phyloP scores from a whole-genome alignment of 2,113 vertebrate species.

The Heloderma charlesbogerti region DNA sequence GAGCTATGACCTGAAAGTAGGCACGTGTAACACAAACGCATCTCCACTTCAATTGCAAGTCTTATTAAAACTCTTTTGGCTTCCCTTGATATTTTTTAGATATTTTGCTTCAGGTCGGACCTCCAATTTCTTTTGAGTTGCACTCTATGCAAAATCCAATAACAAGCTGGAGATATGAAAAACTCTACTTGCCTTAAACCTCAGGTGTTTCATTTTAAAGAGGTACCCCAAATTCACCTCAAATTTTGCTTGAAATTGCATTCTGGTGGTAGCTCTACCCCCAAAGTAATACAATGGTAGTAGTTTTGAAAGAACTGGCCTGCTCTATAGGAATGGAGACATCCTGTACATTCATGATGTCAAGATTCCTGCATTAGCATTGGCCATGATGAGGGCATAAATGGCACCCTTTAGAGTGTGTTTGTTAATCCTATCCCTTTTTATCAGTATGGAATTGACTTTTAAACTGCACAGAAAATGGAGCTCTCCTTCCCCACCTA shows the following conservation, averaged over 20 bases:
- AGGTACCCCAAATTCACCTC: background rate
- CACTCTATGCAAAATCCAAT: background rate
- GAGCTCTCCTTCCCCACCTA: background rate
- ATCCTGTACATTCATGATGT: background rate
- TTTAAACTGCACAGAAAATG: background rate
- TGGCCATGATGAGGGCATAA: background rate
- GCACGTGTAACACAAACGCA: background rate
- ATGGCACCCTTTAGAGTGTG: background rate
- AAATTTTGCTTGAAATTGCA: background rate
- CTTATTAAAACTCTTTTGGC: background rate
- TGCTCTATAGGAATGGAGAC: background rate
- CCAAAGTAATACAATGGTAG: background rate
- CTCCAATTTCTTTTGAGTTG: background rate
- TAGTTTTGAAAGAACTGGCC: background rate
- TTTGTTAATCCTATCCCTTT: background rate
- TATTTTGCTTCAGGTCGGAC: background rate
- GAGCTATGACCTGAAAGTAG: background rate
- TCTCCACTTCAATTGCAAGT: background rate
- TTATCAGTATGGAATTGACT: conserved; percentile 17
- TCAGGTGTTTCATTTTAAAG: background rate
- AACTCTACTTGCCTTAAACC: no score
- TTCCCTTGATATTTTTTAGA: background rate
- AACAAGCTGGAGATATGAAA: background rate
- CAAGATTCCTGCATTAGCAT: background rate
- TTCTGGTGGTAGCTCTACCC: background rate